These are phyloP conservation scores for Eulacestoma nigropectus DNA, from an alignment of 2,113 vertebrate genomes.

Conservation along the genomic window DNA sequence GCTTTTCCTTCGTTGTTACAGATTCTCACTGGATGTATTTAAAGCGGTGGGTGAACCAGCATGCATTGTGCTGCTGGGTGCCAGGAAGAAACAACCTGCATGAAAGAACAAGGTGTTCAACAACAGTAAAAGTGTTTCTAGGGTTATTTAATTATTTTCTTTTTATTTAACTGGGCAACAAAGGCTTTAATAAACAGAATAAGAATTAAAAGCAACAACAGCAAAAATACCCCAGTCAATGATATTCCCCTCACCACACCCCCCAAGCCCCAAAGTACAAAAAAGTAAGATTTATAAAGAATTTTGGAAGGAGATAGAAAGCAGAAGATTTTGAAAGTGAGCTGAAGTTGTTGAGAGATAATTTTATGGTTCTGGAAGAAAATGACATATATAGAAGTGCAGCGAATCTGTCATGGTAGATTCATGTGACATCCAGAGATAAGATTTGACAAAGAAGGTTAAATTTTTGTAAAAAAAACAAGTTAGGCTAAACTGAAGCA, in stretches of 20 bases:
- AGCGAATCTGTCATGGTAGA: neutral
- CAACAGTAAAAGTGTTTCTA: neutral
- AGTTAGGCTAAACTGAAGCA: neutral
- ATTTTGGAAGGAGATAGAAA: neutral
- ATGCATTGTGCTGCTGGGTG: accelerated
- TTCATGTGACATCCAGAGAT: neutral
- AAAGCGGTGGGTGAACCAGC: neutral
- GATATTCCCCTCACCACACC: neutral
- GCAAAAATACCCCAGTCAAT: neutral
- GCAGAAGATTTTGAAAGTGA: neutral
- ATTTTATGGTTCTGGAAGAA: neutral
- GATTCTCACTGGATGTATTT: neutral
- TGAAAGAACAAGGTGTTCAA: neutral
- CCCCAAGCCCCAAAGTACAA: neutral
- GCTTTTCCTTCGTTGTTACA: neutral
- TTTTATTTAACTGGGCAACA: neutral
- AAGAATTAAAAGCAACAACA: neutral
- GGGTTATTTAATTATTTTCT: neutral
- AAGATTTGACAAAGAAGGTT: neutral
- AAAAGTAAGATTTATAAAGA: neutral
- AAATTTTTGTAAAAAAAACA: neutral
- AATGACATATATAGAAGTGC: neutral
- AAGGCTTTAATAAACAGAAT: neutral
- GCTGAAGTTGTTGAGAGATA: neutral
- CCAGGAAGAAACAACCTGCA: neutral